A percentile compares a stretch with the other conserved stretches of the same genome.
These are phyloP conservation scores for Haliclystus octoradiatus DNA, from an alignment of 30 jellyfish, hydroid and myxozoan species.

Conservation along the genomic window DNA sequence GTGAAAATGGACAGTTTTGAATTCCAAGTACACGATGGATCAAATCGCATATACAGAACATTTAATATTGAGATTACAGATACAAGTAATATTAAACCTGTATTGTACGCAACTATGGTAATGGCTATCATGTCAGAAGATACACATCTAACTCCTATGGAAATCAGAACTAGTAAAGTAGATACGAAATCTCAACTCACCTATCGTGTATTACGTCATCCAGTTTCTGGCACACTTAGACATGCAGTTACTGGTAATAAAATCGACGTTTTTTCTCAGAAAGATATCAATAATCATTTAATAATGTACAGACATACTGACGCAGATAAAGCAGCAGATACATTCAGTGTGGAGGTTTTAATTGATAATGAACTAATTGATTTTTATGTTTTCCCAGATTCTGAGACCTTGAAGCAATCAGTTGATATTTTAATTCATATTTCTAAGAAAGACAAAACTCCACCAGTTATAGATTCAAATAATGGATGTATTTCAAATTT, in stretches of 20 bases:
- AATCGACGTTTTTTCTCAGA: slow-evolving; percentile 43
- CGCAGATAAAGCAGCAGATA: slow-evolving; percentile 41
- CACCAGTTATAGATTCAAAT: slow-evolving; percentile 70
- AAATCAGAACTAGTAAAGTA: slow-evolving; percentile 68
- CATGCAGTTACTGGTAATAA: slow-evolving; percentile 22
- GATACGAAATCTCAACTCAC: slow-evolving; percentile 40
- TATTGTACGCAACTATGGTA: slow-evolving; percentile 29
- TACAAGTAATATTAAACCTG: slow-evolving; percentile 66
- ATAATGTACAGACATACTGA: slow-evolving; percentile 83
- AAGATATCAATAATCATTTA: slow-evolving; percentile 57
- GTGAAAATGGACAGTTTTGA: slow-evolving; percentile 81
- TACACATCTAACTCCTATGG: slow-evolving; percentile 80
- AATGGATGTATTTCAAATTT: slow-evolving; percentile 54
- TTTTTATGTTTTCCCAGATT: slow-evolving; percentile 62
- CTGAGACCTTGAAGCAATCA: slow-evolving; percentile 24
- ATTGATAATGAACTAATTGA: slow-evolving; percentile 68
- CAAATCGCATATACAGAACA: slow-evolving; percentile 72
- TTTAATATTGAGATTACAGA: slow-evolving; percentile 67
- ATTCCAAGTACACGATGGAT: slow-evolving; percentile 91
- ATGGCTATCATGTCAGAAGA: slow-evolving; percentile 57
- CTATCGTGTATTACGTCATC: slow-evolving; percentile 50
- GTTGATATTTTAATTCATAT: slow-evolving; percentile 32
- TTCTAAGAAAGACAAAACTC: slow-evolving; percentile 54
- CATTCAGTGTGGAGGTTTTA: slow-evolving; percentile 45
- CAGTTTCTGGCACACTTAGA: slow-evolving; percentile 61